These are phyloP conservation scores for Trissolcus brochymenae DNA, from an alignment of 2,888 invertebrate genomes.

Conservation along the genomic window DNA sequence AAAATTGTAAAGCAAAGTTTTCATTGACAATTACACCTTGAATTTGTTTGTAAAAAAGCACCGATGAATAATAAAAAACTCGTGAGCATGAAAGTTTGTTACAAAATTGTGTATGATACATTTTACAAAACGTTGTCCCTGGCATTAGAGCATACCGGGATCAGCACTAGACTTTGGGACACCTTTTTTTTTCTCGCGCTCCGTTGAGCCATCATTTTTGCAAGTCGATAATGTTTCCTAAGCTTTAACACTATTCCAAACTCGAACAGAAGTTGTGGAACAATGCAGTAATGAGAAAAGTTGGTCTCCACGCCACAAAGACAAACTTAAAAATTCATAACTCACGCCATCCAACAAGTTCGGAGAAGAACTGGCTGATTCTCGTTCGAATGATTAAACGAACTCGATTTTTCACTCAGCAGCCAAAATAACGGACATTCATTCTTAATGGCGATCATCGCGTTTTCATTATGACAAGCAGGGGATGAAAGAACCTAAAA, in stretches of 20 bases:
- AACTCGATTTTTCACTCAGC: conserved; percentile 16
- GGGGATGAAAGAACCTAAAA: conserved; percentile 20
- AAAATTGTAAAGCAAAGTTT: no score
- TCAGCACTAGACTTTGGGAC: conserved; percentile 16
- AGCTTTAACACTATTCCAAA: conserved; percentile 36
- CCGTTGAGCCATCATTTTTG: conserved; percentile 25
- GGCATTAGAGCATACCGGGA: conserved; percentile 6
- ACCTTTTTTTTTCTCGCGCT: conserved; percentile 14
- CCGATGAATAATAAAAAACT: neutral
- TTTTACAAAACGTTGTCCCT: no score
- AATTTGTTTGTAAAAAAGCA: no score
- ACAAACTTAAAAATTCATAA: conserved; percentile 46
- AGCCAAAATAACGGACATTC: neutral
- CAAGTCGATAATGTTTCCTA: conserved; percentile 40
- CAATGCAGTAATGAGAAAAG: conserved; percentile 55
- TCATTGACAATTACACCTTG: no score
- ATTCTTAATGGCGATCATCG: conserved; percentile 15
- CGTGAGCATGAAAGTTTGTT: conserved; percentile 7
- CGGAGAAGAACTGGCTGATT: conserved; percentile 7
- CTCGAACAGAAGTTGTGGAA: conserved; percentile 46
- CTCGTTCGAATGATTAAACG: conserved; percentile 30
- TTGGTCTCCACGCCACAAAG: conserved; percentile 37
- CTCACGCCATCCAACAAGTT: conserved; percentile 12
- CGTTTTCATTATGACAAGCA: conserved; percentile 29
- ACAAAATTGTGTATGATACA: conserved; percentile 4